phyloP scores from a whole-genome alignment of 2,113 vertebrate genomes.

The Bostrychus sinensis region DNA sequence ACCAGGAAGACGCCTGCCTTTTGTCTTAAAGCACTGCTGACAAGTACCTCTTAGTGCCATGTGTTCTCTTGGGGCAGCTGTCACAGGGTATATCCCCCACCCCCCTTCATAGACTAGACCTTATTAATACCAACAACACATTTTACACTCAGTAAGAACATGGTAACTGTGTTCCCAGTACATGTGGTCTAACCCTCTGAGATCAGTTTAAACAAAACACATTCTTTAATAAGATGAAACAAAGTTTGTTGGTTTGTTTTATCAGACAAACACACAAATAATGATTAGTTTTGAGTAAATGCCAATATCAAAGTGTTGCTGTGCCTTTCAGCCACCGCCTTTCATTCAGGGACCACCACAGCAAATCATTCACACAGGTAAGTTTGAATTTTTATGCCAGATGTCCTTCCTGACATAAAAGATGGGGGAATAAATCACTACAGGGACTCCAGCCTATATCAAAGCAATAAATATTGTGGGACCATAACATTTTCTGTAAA shows the following conservation, averaged over 20 bases:
- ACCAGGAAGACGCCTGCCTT: slow-evolving; percentile 73
- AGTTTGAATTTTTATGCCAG: no score
- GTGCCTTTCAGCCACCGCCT: no score
- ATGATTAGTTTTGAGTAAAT: no score
- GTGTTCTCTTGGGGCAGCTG: slow-evolving; percentile 73
- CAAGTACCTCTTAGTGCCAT: slow-evolving; percentile 76
- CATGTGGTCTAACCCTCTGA: slow-evolving; percentile 40
- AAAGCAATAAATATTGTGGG: neutral
- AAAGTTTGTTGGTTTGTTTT: no score
- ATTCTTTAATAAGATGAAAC: slow-evolving; percentile 57
- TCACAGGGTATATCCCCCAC: slow-evolving; percentile 60
- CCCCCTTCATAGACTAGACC: slow-evolving; percentile 44
- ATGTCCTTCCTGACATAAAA: no score
- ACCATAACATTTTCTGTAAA: neutral
- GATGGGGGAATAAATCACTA: no score
- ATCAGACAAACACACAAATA: no score
- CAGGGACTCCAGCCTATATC: neutral
- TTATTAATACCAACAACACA: slow-evolving; percentile 74
- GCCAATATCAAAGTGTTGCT: no score
- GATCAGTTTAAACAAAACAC: slow-evolving; percentile 61
- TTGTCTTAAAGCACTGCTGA: slow-evolving; percentile 73
- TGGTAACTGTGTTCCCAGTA: slow-evolving; percentile 48
- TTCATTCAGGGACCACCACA: no score
- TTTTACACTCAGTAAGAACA: slow-evolving; percentile 76
- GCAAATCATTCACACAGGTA: neutral